These are phyloP conservation scores for Cochlearius cochlearius DNA, from an alignment of 2,113 vertebrate genomes.

Conservation along the genomic window DNA sequence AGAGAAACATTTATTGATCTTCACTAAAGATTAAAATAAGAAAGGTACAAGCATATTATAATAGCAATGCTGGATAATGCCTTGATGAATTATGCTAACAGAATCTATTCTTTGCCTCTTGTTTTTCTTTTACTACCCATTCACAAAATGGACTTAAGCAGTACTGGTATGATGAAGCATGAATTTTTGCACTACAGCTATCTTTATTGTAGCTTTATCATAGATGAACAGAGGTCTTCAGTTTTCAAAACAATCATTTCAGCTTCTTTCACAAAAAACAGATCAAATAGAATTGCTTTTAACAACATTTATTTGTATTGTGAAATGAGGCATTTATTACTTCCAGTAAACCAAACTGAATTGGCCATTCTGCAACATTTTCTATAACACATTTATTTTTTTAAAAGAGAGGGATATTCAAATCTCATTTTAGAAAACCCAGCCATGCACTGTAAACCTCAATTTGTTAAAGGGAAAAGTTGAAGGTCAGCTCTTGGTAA, in stretches of 20 bases:
- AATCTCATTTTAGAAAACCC: slow-evolving; percentile 18
- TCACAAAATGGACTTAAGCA: neutral
- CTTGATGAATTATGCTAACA: neutral
- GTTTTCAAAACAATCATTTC: neutral
- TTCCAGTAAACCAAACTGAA: neutral
- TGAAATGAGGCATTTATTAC: neutral
- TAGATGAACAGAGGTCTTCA: neutral
- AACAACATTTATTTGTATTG: neutral
- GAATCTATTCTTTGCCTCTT: neutral
- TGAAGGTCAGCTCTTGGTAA: slow-evolving; percentile 21
- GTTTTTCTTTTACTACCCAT: neutral
- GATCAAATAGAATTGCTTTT: neutral
- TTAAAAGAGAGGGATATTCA: neutral
- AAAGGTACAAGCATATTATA: neutral
- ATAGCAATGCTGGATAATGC: neutral
- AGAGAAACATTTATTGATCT: neutral
- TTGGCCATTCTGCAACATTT: neutral
- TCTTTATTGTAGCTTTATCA: neutral
- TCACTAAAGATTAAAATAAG: neutral
- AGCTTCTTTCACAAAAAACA: neutral
- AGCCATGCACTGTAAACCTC: neutral
- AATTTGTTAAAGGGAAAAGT: neutral
- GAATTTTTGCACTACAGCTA: neutral
- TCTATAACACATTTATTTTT: neutral
- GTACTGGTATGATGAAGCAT: neutral